phyloP scores from a whole-genome alignment of 2,797 vertebrate genomes.

The Podarcis lilfordi region DNA sequence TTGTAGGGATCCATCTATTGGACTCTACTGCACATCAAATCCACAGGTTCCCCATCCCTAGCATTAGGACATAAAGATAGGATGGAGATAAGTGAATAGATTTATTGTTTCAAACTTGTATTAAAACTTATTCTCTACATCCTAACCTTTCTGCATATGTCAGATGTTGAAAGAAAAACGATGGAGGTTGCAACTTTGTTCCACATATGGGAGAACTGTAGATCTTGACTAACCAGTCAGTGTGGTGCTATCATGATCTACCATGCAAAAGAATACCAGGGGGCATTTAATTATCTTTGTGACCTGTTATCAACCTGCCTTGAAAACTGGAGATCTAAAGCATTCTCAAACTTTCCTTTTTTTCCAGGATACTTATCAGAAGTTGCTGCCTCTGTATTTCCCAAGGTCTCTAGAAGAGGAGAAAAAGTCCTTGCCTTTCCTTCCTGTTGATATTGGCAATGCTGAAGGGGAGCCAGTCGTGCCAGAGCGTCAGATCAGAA shows the following conservation, averaged over 20 bases:
- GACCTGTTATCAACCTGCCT: neutral
- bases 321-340: neutral
- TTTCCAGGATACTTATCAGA: slow-evolving; percentile 86
- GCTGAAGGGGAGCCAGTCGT: slow-evolving; percentile 95
- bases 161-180: neutral
- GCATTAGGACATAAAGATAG: neutral
- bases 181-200: neutral
- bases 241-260: neutral
- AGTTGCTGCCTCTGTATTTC: slow-evolving; percentile 93
- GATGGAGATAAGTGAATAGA: neutral
- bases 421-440: slow-evolving; percentile 80
- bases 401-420: slow-evolving; percentile 92
- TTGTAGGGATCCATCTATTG: too few relatives aligned
- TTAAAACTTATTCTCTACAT: neutral
- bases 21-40: too few relatives aligned
- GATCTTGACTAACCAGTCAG: too few relatives aligned
- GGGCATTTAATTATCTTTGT: neutral
- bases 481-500: slow-evolving; percentile 94
- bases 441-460: slow-evolving; percentile 95
- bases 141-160: neutral
- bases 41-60: too few relatives aligned
- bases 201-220: neutral
- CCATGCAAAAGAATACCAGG: neutral
- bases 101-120: neutral
- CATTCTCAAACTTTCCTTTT: slow-evolving; percentile 46